Evolutionary conservation across 2,888 invertebrate genomes (phyloP).

Genomic region (Epicampocera succincta): DNA sequence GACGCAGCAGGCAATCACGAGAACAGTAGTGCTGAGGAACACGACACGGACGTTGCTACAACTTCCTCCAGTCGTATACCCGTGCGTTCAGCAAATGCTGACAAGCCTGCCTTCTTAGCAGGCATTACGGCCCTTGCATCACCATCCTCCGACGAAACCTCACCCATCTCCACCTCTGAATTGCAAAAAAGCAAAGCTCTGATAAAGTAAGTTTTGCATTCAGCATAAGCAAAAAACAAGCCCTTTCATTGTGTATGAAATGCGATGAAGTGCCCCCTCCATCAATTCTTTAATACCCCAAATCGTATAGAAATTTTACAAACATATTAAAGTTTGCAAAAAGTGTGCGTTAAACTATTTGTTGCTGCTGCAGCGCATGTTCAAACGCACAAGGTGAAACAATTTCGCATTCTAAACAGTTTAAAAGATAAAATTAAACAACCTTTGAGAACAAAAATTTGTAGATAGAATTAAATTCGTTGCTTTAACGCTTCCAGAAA

Average conservation of each 20-base stretch:
- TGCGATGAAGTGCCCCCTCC: constrained; percentile 7
- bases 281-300: not conserved
- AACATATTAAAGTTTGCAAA: constrained; percentile 12
- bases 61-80: constrained; percentile 80
- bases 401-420: constrained; percentile 7
- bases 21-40: constrained; percentile 63
- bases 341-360: constrained; percentile 16
- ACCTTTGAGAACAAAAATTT: not conserved
- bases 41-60: constrained; percentile 59
- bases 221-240: constrained; percentile 9
- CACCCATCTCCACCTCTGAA: constrained; percentile 33
- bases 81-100: constrained; percentile 80
- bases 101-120: constrained; percentile 77
- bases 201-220: constrained; percentile 77
- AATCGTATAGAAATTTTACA: constrained; percentile 4
- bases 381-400: not conserved
- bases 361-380: not conserved
- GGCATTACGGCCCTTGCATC: constrained; percentile 54
- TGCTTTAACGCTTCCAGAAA: no score
- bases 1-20: not conserved
- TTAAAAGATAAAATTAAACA: constrained; percentile 25
- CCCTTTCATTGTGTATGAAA: constrained; percentile 7
- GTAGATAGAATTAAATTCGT: not conserved
- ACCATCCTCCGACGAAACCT: constrained; percentile 61
- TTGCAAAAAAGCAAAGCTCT: constrained; percentile 74